phyloP scores from a whole-genome alignment of 2,113 vertebrate genomes.

The Promerops cafer region DNA sequence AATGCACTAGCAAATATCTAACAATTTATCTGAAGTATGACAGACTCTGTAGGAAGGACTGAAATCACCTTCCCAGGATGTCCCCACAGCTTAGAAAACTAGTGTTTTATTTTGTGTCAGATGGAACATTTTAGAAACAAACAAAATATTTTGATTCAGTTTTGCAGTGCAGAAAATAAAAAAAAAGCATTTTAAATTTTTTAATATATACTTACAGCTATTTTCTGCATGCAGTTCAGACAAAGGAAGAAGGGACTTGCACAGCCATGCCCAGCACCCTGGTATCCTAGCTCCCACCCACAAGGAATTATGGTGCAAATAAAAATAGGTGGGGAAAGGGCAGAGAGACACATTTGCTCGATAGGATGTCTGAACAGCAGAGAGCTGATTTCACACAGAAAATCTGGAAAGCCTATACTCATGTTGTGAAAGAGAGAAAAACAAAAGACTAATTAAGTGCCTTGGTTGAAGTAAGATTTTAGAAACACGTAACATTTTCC shows the following conservation, averaged over 20 bases:
- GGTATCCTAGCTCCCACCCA: not conserved
- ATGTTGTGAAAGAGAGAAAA: not conserved
- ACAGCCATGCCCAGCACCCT: not conserved
- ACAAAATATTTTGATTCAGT: not conserved
- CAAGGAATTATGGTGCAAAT: not conserved
- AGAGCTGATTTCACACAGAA: not conserved
- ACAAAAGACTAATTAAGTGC: not conserved
- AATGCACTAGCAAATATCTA: not conserved
- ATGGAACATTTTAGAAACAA: not conserved
- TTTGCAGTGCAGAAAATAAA: not conserved
- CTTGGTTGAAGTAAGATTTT: not conserved
- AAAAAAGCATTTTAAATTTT: not conserved
- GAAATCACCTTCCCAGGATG: not conserved
- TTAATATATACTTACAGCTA: not conserved
- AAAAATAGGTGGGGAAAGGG: not conserved
- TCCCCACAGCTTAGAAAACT: not conserved
- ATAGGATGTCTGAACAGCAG: not conserved
- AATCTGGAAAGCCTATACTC: not conserved
- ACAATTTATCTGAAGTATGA: not conserved
- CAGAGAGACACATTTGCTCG: not conserved
- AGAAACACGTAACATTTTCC: not conserved
- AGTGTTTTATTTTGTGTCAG: not conserved
- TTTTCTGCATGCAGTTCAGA: not conserved
- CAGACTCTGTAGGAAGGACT: not conserved
- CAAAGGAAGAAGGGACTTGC: not conserved